phyloP scores from a whole-genome alignment of 1,140 invertebrate genomes.

The Eufriesea mexicana region DNA sequence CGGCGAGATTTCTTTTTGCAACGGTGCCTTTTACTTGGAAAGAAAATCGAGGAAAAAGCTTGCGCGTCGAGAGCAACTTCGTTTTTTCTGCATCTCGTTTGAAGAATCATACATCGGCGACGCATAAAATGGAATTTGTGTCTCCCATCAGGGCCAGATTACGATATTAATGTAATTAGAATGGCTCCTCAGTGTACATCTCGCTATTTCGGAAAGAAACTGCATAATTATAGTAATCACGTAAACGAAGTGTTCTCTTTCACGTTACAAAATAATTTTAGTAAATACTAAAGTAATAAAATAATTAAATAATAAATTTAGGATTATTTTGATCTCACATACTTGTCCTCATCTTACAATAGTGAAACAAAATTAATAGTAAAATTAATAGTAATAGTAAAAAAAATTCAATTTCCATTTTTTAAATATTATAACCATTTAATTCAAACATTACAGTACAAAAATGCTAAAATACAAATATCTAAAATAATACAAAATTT shows the following conservation, averaged over 20 bases:
- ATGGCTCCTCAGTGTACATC: background rate
- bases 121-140: background rate
- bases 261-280: background rate
- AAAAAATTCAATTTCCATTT: too few relatives aligned
- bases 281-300: background rate
- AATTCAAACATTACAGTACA: too few relatives aligned
- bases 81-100: background rate
- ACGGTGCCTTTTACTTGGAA: background rate
- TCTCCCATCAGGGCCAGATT: background rate
- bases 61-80: background rate
- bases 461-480: too few relatives aligned
- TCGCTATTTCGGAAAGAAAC: background rate
- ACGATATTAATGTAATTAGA: background rate
- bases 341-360: too few relatives aligned
- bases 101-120: conserved; percentile 9
- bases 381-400: too few relatives aligned
- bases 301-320: background rate
- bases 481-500: too few relatives aligned
- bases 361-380: too few relatives aligned
- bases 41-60: background rate
- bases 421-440: too few relatives aligned
- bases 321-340: too few relatives aligned
- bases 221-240: background rate
- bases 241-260: background rate
- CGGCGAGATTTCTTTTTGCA: conserved; percentile 3